Percentiles rank a stretch among this genome's conserved stretches.
Evolutionary conservation across 2,888 invertebrate genomes (phyloP).

Genomic region (Portevinia maculata): DNA sequence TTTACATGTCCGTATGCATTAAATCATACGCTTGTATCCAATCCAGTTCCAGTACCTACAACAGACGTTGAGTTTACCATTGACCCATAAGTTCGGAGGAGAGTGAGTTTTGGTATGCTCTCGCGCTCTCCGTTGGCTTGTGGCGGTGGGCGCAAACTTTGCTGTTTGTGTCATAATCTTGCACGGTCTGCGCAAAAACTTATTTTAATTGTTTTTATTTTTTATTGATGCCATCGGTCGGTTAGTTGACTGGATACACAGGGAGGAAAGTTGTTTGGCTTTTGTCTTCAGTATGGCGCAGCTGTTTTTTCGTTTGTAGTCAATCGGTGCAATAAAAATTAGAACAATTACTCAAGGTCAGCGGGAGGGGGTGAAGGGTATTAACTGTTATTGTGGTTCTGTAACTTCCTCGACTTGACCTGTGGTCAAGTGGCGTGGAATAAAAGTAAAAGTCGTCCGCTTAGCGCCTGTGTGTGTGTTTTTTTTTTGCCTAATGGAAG

Average conservation of each 20-base stretch:
- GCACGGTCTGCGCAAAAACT: slow-evolving; percentile 39
- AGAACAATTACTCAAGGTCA: slow-evolving; percentile 72
- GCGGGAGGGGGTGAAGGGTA: slow-evolving; percentile 51
- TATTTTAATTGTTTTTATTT: slow-evolving; percentile 46
- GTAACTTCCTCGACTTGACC: slow-evolving; percentile 73
- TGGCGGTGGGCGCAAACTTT: slow-evolving; percentile 41
- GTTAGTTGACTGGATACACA: slow-evolving; percentile 20
- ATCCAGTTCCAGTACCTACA: background rate
- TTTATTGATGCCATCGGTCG: slow-evolving; percentile 41
- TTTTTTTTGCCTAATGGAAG: slow-evolving; percentile 50
- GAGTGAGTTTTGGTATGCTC: slow-evolving; percentile 47
- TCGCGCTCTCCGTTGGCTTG: slow-evolving; percentile 26
- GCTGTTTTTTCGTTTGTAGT: slow-evolving; percentile 36
- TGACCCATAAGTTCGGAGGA: slow-evolving; percentile 70
- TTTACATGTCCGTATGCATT: slow-evolving; percentile 69
- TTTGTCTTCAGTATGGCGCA: slow-evolving; percentile 30
- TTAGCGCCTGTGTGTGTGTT: slow-evolving; percentile 27
- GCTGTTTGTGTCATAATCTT: slow-evolving; percentile 63
- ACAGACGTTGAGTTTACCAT: slow-evolving; percentile 58
- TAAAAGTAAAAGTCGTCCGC: slow-evolving; percentile 73
- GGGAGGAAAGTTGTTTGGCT: slow-evolving; percentile 61
- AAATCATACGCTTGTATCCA: slow-evolving; percentile 46
- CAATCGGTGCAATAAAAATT: slow-evolving; percentile 68
- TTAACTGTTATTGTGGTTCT: slow-evolving; percentile 38
- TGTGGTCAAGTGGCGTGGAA: slow-evolving; percentile 67